Base-by-base conservation (phyloP, 2,113 vertebrate genomes). In the Okapia johnstoni region DNA sequence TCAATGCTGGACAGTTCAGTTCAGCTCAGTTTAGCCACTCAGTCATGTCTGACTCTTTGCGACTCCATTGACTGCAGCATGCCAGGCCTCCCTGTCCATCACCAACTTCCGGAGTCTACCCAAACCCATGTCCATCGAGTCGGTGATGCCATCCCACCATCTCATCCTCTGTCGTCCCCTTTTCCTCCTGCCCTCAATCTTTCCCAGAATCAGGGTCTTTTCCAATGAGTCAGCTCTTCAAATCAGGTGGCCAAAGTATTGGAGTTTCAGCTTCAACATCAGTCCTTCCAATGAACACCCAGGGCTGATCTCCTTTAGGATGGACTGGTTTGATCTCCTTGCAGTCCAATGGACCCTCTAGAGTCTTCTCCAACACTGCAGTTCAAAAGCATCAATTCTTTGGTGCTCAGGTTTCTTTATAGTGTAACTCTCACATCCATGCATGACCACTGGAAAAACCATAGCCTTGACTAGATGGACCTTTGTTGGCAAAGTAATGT, bases 1-100 rank as follows among this genome's bases (percentile, higher is more conserved):
- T 95, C 84, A 87, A 63, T 28, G 10, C 5, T 23, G 66, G 92
- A 87, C 25, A 73, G 66, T 40, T 73, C 66, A 73, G 36, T 73
- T 73, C 66, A 66, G 17, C n/a, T 66, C 7, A 73, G 0, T 73
- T 40, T 13, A 40, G n/a, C 36, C 0, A 0, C n/a, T 40, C 66
- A 70, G 66, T 40, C 36, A 0, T 70, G n/a, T 36, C n/a, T 36
- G 19, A 23, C 19, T 17, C 19, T 40, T 23, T 70, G 36, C 23
- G n/a, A 70, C 2, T 8, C n/a, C 66, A 70, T 12, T 19, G 2
- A 70, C 9, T 36, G n/a, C 66, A 70, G 10, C 9, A 70, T 0
- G 5, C n/a, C 66, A 36, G 66, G 19, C 17, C 21, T 23, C n/a
- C 19, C 66, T 40, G n/a, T 70, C n/a, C n/a, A 70, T 70, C 66